Base-by-base conservation (phyloP, 1,140 invertebrate species). In the Euwallacea similis region DNA sequence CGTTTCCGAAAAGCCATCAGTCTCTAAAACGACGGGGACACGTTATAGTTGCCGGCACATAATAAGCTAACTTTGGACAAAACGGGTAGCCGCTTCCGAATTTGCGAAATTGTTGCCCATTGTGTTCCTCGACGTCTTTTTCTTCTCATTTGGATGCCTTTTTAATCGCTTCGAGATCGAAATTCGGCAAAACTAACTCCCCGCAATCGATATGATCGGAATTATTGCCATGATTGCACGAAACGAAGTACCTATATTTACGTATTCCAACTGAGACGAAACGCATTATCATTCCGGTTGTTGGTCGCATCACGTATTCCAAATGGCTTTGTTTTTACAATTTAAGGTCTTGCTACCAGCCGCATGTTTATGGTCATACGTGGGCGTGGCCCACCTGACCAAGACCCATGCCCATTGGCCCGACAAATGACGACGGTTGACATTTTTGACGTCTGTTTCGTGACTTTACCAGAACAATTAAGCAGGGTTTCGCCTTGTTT, bases 371-470 rank as follows among this genome's bases (percentile, higher is more conserved):
- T 68, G 44, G 69, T 62, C 69, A 64, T 70, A 70, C 60, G 71
- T 70, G 68, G 74, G 74, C 74, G 74, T 72, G 70, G 50, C 46
- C 56, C 11, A 13, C 42, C 16, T 21, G n/a, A 21, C 47, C 15
- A 59, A 42, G 50, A 13, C 68, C 58, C 63, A 47, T 66, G 46
- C 58, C 42, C 68, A 75, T 75, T 75, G 70, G 74, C 64, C 74
- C 50, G 7, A 69, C 64, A 50, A 60, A 70, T 75, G 71, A 75
- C 67, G 71, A 74, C 71, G 67, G 66, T 70, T 75, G 74, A 75
- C 74, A 75, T 61, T 71, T 33, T 74, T 69, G 59, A 69, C 58
- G 64, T 66, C 47, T 66, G 55, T 66, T 63, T 58, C 58, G 65
- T 67, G 58, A 67, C 65, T 56, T 50, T 50, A 11, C 46, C 46